phyloP scores from a whole-genome alignment of 1,140 invertebrate species.

The Homalodisca vitripennis region DNA sequence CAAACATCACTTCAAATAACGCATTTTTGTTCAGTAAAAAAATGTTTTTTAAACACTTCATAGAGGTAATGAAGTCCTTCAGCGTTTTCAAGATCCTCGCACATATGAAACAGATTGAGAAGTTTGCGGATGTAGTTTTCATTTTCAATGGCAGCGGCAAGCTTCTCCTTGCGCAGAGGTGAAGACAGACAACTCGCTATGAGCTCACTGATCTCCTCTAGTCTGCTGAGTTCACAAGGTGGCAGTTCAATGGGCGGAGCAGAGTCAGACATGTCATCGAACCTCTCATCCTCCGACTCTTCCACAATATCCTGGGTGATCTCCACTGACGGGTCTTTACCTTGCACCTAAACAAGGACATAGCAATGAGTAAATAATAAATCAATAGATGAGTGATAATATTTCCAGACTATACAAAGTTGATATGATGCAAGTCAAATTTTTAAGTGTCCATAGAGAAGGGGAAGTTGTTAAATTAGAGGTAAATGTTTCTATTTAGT shows the following conservation, averaged over 20 bases:
- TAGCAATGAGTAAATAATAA: too few species aligned
- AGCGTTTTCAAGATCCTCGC: slow-evolving; percentile 94
- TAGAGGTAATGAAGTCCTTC: slow-evolving; percentile 95
- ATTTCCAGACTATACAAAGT: too few species aligned
- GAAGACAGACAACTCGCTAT: slow-evolving; percentile 78
- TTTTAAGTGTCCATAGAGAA: too few species aligned
- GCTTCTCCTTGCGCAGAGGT: slow-evolving; percentile 89
- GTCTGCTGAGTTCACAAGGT: slow-evolving; percentile 84
- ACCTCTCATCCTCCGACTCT: slow-evolving; percentile 96
- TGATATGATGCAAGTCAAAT: too few species aligned
- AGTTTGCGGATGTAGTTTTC: slow-evolving; percentile 96
- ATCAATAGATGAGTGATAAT: too few species aligned
- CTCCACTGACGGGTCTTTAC: slow-evolving; percentile 96
- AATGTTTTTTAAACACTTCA: slow-evolving; percentile 98
- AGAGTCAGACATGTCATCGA: slow-evolving; percentile 93
- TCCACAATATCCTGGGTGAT: slow-evolving; percentile 97
- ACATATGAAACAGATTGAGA: slow-evolving; percentile 93
- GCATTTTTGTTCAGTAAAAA: slow-evolving; percentile 98
- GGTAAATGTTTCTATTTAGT: too few species aligned
- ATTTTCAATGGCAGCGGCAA: slow-evolving; percentile 90
- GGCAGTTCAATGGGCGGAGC: slow-evolving; percentile 91
- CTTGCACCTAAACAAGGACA: slow-evolving; percentile 79
- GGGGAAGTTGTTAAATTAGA: too few species aligned
- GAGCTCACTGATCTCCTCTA: slow-evolving; percentile 94
- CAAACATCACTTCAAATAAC: slow-evolving; percentile 97